Evolutionary conservation across 53 echinoderm and acorn worm species (phyloP).

Genomic region (Actinopyga echinites): DNA sequence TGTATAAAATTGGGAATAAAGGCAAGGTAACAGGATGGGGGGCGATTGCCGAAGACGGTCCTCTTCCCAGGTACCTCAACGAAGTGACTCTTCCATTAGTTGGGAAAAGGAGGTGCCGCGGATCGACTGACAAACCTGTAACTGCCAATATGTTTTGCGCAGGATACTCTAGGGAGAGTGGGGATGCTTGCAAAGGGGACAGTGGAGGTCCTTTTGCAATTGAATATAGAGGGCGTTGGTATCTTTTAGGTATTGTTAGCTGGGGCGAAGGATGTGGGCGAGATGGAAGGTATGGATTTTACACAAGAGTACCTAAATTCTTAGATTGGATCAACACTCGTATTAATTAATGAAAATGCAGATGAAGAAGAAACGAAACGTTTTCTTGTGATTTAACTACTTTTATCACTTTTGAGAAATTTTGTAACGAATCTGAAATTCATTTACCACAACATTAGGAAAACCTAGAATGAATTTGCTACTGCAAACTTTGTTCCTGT

Average conservation of each 20-base stretch:
- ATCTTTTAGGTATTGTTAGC: slow-evolving; percentile 82
- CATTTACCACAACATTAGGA: too few species aligned
- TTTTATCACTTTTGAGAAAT: too few species aligned
- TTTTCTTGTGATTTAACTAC: too few species aligned
- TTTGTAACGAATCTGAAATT: too few species aligned
- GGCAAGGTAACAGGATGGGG: slow-evolving; percentile 82
- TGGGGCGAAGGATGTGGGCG: slow-evolving; percentile 93
- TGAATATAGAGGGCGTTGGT: slow-evolving; percentile 55
- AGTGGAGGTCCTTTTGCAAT: slow-evolving; percentile 88
- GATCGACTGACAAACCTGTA: slow-evolving; percentile 45
- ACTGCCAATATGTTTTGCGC: slow-evolving; percentile 92
- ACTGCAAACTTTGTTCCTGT: too few species aligned
- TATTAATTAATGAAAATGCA: background rate
- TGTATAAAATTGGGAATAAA: slow-evolving; percentile 30
- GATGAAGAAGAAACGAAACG: too few species aligned
- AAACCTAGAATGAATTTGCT: too few species aligned
- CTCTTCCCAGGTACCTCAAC: slow-evolving; percentile 62
- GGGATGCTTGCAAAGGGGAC: slow-evolving; percentile 88
- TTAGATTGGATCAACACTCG: slow-evolving; percentile 55
- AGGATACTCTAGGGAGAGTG: slow-evolving; percentile 61
- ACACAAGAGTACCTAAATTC: slow-evolving; percentile 70
- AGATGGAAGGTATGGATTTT: slow-evolving; percentile 86
- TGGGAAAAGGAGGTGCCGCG: slow-evolving; percentile 36
- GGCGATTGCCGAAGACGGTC: slow-evolving; percentile 61
- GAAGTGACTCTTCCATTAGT: slow-evolving; percentile 75